Evolutionary conservation across 2,113 vertebrate genomes (phyloP), one percentile per base, ranked within the genome.

Genomic region (Notothenia coriiceps): DNA sequence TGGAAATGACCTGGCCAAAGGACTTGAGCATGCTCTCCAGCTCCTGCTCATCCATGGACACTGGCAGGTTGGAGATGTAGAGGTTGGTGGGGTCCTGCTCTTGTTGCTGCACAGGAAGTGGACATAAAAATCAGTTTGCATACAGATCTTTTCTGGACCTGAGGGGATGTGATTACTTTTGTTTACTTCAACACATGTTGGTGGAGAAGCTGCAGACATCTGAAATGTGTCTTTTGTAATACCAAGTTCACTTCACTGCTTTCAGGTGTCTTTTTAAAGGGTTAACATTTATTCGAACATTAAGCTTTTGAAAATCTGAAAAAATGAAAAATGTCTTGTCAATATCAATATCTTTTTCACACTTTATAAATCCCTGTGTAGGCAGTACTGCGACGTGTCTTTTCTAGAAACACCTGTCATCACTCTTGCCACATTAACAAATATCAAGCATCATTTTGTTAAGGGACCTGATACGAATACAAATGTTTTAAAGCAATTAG

Each of bases 71-170:
- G 74, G 97, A 98, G 90, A 98, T 97, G 93, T 98, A 98, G 74
- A 98, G 93, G 91, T 98, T 98, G 87, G 97, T 98, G 74, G 97
- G 97, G 91, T 98, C 97, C 91, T 98, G 97, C 77, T 98, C 97
- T 89, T 98, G 97, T 97, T 98, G 97, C 97, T 98, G 86, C 11
- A 51, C 3, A 65, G 60, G 46, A 57, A 43, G 29, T 1, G 33
- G 14, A 86, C 6, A 74, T n/a, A 14, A 35, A 22, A 60, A 70
- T 70, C 12, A 51, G 8, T 55, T 54, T 1, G 60, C 18, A 49
- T 3, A 40, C n/a, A 40, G 51, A n/a, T 44, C 1, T 10, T 51
- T 62, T 49, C 29, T 18, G 5, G 9, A 6, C n/a, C 5, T 22
- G 1, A 49, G 10, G 13, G 57, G 13, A 49, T 8, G 0, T 5